Conservation (phyloP, 64 coral and sea anemone species). For the Montipora cactus region DNA sequence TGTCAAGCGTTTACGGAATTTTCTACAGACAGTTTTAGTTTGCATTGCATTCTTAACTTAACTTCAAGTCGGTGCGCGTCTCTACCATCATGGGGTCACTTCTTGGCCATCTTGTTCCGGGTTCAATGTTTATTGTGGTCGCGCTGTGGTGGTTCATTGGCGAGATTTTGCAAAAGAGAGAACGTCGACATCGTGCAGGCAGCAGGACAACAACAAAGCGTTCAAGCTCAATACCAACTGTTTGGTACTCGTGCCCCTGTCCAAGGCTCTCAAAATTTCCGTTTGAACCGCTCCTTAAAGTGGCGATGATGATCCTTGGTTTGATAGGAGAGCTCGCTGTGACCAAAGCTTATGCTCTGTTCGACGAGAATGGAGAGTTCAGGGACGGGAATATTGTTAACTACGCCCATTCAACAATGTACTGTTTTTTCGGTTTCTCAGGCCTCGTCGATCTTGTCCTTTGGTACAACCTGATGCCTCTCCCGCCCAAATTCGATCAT, state of each 20-base stretch:
- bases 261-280: slow-evolving; percentile 31
- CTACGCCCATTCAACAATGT: slow-evolving; percentile 85
- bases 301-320: slow-evolving; percentile 39
- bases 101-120: slow-evolving; percentile 67
- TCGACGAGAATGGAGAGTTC: slow-evolving; percentile 63
- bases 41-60: background rate
- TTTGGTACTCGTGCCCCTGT: slow-evolving; percentile 1
- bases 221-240: background rate
- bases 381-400: slow-evolving; percentile 53
- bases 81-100: slow-evolving; percentile 58
- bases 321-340: slow-evolving; percentile 53
- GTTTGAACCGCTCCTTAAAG: slow-evolving; percentile 73
- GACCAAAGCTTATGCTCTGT: slow-evolving; percentile 8
- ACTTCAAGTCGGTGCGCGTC: background rate
- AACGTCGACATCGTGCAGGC: background rate
- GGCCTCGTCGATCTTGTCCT: slow-evolving; percentile 71
- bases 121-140: slow-evolving; percentile 36
- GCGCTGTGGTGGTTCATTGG: slow-evolving; percentile 76
- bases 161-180: background rate
- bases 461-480: slow-evolving; percentile 26
- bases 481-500: slow-evolving; percentile 67
- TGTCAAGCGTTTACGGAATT: background rate
- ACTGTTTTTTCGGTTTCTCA: slow-evolving; percentile 79
- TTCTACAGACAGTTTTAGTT: background rate
- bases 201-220: too few relatives aligned